phyloP scores from a whole-genome alignment of 2,888 invertebrate genomes.

The Patella ulyssiponensis region DNA sequence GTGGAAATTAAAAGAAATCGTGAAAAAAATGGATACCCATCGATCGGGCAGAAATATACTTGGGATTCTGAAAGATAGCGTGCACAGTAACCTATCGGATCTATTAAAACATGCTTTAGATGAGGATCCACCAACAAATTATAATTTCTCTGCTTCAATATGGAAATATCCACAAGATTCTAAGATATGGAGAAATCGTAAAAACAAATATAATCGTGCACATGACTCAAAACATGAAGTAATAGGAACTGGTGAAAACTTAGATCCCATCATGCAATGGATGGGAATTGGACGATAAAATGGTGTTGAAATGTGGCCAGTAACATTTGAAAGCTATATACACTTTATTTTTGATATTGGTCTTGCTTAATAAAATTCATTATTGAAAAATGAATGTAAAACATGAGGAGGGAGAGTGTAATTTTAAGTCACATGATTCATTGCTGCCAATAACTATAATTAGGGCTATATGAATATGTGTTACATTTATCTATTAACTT shows the following conservation, averaged over 20 bases:
- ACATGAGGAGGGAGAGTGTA: too few relatives aligned
- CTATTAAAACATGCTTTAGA: conserved; percentile 1
- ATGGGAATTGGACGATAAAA: neutral
- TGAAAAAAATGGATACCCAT: neutral
- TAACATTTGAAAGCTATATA: too few relatives aligned
- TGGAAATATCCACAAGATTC: conserved; percentile 1
- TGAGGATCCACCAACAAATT: neutral
- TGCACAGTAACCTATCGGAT: neutral
- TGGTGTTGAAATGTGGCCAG: too few relatives aligned
- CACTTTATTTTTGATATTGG: too few relatives aligned
- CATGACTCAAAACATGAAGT: neutral
- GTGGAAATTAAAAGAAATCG: neutral
- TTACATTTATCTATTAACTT: too few relatives aligned
- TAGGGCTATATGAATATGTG: too few relatives aligned
- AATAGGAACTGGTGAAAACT: neutral
- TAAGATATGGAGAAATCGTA: neutral
- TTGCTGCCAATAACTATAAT: too few relatives aligned
- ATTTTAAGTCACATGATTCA: too few relatives aligned
- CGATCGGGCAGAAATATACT: neutral
- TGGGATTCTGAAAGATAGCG: conserved; percentile 1
- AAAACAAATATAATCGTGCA: neutral
- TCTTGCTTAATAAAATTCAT: too few relatives aligned
- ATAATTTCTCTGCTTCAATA: neutral
- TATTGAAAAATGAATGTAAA: too few relatives aligned
- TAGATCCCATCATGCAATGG: conserved; percentile 2